Conservation (phyloP, 2,113 vertebrate species). For the Melanotaenia duboulayi region DNA sequence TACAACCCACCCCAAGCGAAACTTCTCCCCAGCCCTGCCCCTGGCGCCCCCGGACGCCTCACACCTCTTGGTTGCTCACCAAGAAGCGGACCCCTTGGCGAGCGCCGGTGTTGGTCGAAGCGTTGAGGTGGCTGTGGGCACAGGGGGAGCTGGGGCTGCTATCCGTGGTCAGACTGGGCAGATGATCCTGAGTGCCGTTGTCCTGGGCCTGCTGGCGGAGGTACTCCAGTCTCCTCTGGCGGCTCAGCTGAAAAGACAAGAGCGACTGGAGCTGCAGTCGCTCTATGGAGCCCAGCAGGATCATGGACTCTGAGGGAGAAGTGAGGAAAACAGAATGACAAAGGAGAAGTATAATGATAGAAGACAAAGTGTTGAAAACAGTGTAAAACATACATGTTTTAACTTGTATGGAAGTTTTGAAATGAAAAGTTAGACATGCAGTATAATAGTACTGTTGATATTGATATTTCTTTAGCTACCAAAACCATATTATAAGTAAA, state of each 20-base stretch:
- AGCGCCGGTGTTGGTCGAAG: constrained; percentile 64
- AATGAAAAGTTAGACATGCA: neutral
- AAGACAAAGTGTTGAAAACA: neutral
- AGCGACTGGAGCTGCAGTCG: constrained; percentile 90
- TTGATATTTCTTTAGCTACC: neutral
- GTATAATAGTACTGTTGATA: constrained; percentile 1
- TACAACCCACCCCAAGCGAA: constrained; percentile 57
- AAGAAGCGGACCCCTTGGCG: constrained; percentile 88
- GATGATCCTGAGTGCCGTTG: constrained; percentile 76
- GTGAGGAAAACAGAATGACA: neutral
- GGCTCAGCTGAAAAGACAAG: constrained; percentile 84
- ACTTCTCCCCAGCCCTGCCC: constrained; percentile 47
- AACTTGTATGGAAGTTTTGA: neutral
- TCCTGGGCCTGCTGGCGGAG: constrained; percentile 79
- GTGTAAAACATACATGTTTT: neutral
- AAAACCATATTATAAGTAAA: neutral
- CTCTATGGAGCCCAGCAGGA: constrained; percentile 97
- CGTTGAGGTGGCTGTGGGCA: constrained; percentile 54
- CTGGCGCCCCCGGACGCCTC: constrained; percentile 69
- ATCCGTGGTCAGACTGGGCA: constrained; percentile 73
- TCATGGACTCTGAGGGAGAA: constrained; percentile 91
- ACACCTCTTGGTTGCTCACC: constrained; percentile 86
- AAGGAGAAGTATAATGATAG: neutral
- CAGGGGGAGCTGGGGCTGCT: constrained; percentile 74
- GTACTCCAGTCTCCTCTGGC: constrained; percentile 83